phyloP scores from a whole-genome alignment of 2,888 invertebrate species.

The Ophion ventricosus region DNA sequence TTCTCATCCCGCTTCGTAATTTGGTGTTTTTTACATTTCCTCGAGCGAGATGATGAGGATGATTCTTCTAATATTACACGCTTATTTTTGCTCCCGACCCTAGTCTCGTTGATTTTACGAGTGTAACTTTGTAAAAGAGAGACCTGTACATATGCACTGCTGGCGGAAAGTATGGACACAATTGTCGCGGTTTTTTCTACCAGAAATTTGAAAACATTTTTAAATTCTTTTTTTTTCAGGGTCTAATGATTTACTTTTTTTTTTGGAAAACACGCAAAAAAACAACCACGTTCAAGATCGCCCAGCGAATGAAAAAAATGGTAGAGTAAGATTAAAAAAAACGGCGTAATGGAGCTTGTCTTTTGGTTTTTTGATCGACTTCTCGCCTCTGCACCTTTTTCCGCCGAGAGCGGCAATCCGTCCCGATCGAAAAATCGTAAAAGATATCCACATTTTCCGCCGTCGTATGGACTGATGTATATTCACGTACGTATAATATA shows the following conservation, averaged over 20 bases:
- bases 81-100: neutral
- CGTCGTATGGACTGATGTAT: neutral
- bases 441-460: neutral
- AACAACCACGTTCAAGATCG: too few species aligned
- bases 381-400: too few species aligned
- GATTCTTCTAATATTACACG: conserved; percentile 3
- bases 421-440: neutral
- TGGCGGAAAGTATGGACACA: neutral
- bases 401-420: too few species aligned
- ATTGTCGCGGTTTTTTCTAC: neutral
- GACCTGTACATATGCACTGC: neutral
- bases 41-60: neutral
- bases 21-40: conserved; percentile 28
- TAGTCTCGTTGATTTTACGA: neutral
- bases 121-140: conserved; percentile 51
- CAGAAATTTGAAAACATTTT: neutral
- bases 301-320: too few species aligned
- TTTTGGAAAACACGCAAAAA: too few species aligned
- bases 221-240: too few species aligned
- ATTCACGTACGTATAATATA: neutral
- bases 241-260: too few species aligned
- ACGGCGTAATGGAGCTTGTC: too few species aligned
- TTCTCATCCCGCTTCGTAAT: conserved; percentile 3
- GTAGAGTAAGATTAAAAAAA: neutral
- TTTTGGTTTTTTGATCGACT: too few species aligned